Evolutionary conservation across 1,140 invertebrate genomes (phyloP), one percentile per base, ranked within the genome.

Genomic region (Anthonomus grandis): DNA sequence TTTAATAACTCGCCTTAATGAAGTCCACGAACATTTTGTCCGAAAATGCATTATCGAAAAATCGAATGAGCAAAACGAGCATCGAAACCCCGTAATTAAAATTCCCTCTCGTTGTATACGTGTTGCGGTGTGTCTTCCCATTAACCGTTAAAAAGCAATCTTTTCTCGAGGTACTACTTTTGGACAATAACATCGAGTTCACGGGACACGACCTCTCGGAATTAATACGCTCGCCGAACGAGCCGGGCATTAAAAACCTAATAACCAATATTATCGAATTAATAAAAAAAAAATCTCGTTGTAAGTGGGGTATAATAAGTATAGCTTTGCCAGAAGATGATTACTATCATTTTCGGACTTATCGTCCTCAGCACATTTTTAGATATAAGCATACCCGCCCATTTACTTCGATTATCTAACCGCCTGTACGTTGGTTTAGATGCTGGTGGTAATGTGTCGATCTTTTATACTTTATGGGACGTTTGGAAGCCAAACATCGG

Each of bases 271-370:
- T 65, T 65, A 65, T 65, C 64, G 64, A 62, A 63, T 65, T 65
- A 63, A 63, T 65, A 63, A 57, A 53, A 62, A 64, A n/a, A 65
- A 65, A 60, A 53, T 63, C 51, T 60, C 55, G 57, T 58, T 62
- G 50, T 67, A 65, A 65, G 63, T 67, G 60, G 59, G 64, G 57
- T 57, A 61, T 67, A 67, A 65, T 67, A 64, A 67, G 66, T 63
- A 65, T 64, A 58, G 56, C 56, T 58, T 60, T 64, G 62, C 61
- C 34, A 56, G 57, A 42, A 48, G 44, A 55, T 50, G 66, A 67
- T 67, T 46, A 65, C 66, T 64, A 62, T 67, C 65, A 67, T 67
- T 67, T 67, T 62, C 56, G 36, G 39, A 49, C 56, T 67, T 65
- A 65, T 62, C 62, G 61, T 41, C 61, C 39, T 51, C 47, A 45